A percentile compares a stretch with the other conserved stretches of the same genome.
These are phyloP conservation scores for Gisinianus flammeolus DNA, from an alignment of 2,888 invertebrate species.

Conservation along the genomic window DNA sequence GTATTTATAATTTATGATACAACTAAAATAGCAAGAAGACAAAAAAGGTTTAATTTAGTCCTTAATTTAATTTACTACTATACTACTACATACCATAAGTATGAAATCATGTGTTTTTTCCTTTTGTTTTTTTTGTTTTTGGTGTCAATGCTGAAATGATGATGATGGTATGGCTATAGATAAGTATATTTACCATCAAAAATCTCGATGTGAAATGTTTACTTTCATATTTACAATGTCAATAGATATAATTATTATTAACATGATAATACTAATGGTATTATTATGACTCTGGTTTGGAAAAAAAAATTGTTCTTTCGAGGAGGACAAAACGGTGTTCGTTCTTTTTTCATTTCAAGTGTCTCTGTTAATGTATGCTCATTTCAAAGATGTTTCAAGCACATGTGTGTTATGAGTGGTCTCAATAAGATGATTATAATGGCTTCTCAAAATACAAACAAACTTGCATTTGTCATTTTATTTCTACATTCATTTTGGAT, in stretches of 20 bases:
- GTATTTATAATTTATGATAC: not conserved
- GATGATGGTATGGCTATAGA: slow-evolving; percentile 2
- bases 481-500: slow-evolving; percentile 1
- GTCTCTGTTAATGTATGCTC: slow-evolving; percentile 32
- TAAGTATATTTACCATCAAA: not conserved
- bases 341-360: slow-evolving; percentile 26
- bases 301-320: slow-evolving; percentile 29
- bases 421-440: slow-evolving; percentile 40
- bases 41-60: not conserved
- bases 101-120: slow-evolving; percentile 4
- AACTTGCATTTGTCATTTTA: not conserved
- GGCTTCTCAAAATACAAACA: slow-evolving; percentile 40
- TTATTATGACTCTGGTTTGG: slow-evolving; percentile 23
- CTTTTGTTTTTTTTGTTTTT: slow-evolving; percentile 12
- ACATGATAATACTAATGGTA: slow-evolving; percentile 11
- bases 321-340: slow-evolving; percentile 44
- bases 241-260: slow-evolving; percentile 21
- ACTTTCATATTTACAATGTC: slow-evolving; percentile 25
- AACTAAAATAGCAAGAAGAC: not conserved
- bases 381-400: slow-evolving; percentile 36
- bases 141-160: slow-evolving; percentile 10
- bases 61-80: not conserved
- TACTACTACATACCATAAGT: not conserved
- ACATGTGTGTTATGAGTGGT: slow-evolving; percentile 40
- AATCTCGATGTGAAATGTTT: slow-evolving; percentile 22